Evolutionary conservation across 2,113 vertebrate genomes (phyloP).

Genomic region (Melospiza melodia): DNA sequence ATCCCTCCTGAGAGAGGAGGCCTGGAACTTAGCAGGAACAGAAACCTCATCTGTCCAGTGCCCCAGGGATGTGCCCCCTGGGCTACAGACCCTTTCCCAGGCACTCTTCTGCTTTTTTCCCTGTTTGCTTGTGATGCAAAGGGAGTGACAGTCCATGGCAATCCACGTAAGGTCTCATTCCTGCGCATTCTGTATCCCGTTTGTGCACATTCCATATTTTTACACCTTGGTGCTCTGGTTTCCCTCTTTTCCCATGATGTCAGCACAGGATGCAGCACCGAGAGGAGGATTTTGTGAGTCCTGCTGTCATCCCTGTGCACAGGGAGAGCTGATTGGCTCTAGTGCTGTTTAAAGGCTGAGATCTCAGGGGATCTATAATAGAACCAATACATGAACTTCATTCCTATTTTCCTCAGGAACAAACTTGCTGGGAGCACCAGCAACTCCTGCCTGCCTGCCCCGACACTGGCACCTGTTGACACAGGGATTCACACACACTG

Average conservation of each 20-base stretch:
- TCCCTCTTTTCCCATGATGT: not conserved
- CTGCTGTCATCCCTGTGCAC: not conserved
- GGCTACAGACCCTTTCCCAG: not conserved
- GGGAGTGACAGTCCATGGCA: not conserved
- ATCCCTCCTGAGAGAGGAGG: not conserved
- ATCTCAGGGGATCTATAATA: not conserved
- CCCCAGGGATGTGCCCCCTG: rapidly evolving
- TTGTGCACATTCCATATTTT: not conserved
- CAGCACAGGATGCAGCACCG: rapidly evolving
- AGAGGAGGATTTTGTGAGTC: not conserved
- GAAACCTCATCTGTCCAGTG: rapidly evolving
- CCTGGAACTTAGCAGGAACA: not conserved
- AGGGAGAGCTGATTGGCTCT: not conserved
- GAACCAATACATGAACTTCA: not conserved
- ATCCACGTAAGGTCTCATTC: rapidly evolving
- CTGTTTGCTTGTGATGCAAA: not conserved
- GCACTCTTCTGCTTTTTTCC: not conserved
- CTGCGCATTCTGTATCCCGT: rapidly evolving
- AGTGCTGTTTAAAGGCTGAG: not conserved
- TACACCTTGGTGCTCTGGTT: not conserved
- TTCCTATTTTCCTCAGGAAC: not conserved
- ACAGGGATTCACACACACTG: not conserved
- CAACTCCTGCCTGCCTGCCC: not conserved
- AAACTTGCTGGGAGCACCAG: not conserved
- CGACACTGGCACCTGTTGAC: rapidly evolving